Evolutionary conservation across 2,797 vertebrate species (phyloP).

Genomic region (Myiothlypis coronata): DNA sequence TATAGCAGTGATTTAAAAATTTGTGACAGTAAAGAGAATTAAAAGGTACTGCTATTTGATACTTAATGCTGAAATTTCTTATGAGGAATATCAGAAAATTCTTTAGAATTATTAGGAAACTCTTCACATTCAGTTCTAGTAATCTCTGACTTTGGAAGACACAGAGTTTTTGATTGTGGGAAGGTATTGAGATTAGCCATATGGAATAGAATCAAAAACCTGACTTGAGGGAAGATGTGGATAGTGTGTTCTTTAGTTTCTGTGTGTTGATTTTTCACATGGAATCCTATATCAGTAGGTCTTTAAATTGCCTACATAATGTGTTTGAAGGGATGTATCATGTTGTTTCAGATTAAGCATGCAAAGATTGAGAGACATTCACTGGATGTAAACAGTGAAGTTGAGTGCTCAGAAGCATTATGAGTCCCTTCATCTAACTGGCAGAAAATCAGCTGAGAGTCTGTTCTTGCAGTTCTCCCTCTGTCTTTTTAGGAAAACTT

Average conservation of each 20-base stretch:
- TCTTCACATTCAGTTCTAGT: neutral
- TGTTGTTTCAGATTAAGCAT: neutral
- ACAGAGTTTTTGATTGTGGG: neutral
- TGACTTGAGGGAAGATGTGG: neutral
- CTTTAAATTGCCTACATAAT: neutral
- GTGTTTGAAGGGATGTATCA: neutral
- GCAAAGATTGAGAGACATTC: neutral
- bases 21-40: neutral
- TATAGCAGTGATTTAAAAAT: accelerated
- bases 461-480: neutral
- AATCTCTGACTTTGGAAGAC: neutral
- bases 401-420: neutral
- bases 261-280: neutral
- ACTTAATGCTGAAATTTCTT: neutral
- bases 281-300: neutral
- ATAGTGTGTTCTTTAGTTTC: neutral
- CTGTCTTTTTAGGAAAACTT: neutral
- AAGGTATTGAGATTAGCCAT: neutral
- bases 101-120: neutral
- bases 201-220: neutral
- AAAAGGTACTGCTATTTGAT: accelerated
- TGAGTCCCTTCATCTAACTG: neutral
- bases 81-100: neutral
- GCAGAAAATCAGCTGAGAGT: neutral
- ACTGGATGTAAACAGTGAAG: neutral